Evolutionary conservation across 2,888 invertebrate genomes (phyloP), one percentile per base, ranked within the genome.

Genomic region (Drosophila bunnanda): DNA sequence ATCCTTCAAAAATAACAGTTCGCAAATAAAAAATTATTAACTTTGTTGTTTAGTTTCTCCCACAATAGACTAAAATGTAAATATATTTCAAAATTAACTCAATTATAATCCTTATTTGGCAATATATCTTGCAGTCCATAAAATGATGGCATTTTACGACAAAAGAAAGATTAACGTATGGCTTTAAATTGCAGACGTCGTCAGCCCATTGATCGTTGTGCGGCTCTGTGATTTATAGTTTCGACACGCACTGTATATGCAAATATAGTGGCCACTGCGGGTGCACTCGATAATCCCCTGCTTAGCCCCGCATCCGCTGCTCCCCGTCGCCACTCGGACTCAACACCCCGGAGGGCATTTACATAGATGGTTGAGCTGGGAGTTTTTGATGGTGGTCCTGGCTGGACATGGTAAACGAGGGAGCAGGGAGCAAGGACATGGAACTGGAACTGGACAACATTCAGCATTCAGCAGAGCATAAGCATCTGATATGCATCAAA

Each of bases 401-500:
- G 46, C 28, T 46, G 38, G 46, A 48, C 39, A 56, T 28, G 28
- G 28, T 3, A 5, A 13, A 8, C 17, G 30, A 61, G 68, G 60
- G 17, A 12, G 10, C n/a, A n/a, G 32, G n/a, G 20, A 13, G 10
- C 15, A 8, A 15, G 41, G 12, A 43, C 12, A 15, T 8, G 56
- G 38, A 28, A 28, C 69, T 76, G 48, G 39, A 36, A 28, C 69
- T 77, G 48, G 68, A 56, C 65, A 64, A 67, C 67, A 68, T 67
- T 67, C 68, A 56, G 70, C 58, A 69, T 70, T 58, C 59, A 59
- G 50, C 57, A 71, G 50, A 77, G 83, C 79, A 87, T 79, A 70
- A 82, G 83, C 89, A 88, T 84, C 83, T 88, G 83, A 84, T 84
- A 84, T 84, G 83, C 83, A 84, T 84, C 89, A 84, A 84, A 84